A percentile compares a stretch with the other conserved stretches of the same genome.
Conservation (phyloP, 2,797 vertebrate species). For the Rhinophrynus dorsalis region DNA sequence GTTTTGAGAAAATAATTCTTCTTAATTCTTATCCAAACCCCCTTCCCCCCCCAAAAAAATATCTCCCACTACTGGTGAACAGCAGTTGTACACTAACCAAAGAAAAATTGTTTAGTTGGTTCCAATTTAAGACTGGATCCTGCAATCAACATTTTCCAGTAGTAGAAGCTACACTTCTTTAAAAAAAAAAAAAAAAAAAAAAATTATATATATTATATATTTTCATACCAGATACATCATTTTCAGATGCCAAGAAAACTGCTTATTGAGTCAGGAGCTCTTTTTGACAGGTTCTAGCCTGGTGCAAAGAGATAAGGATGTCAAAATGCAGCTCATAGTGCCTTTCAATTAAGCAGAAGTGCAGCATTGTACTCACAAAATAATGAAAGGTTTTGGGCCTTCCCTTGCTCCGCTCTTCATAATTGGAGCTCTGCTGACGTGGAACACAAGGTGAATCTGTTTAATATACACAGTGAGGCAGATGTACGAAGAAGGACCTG, state of each 20-base stretch:
- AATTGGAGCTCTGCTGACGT: not conserved
- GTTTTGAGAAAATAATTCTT: no score
- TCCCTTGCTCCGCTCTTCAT: not conserved
- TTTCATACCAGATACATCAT: constrained; percentile 5
- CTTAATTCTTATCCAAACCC: no score
- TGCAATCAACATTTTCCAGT: constrained; percentile 13
- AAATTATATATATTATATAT: no score
- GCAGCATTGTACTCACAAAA: constrained; percentile 4
- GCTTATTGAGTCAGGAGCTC: constrained; percentile 7
- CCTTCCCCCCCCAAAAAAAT: no score
- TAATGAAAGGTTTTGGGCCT: constrained; percentile 19
- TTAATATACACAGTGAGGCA: no score
- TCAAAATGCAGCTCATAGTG: constrained; percentile 12
- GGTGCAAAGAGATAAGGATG: constrained; percentile 31
- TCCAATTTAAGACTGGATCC: constrained; percentile 7
- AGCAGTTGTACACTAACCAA: no score
- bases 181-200: not conserved
- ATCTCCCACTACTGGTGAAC: no score
- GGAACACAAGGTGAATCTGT: no score
- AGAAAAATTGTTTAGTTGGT: no score
- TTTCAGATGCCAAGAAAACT: constrained; percentile 15
- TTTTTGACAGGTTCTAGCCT: constrained; percentile 26
- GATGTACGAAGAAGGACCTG: no score
- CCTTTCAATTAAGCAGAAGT: constrained; percentile 33
- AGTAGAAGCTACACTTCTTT: constrained; percentile 7